Base-by-base conservation (phyloP, 92 coral and sea anemone genomes). In the Siderastrea radians region DNA sequence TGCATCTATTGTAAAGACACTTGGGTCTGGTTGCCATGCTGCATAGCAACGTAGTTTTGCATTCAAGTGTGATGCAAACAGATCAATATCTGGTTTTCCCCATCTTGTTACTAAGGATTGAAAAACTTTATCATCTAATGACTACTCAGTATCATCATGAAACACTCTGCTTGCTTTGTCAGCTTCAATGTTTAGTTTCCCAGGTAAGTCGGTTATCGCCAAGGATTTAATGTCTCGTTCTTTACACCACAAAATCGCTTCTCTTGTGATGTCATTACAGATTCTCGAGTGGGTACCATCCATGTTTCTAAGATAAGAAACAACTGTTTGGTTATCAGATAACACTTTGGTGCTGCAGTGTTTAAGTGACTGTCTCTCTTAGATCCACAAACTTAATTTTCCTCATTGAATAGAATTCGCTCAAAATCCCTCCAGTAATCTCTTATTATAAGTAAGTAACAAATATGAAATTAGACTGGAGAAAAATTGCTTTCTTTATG, bases 11-110 rank as follows among this genome's bases (percentile, higher is more conserved):
- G 87, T 75, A 50, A 51, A 62, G 44, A 93, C 93, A 47, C 80
- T 68, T 48, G 90, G 91, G 87, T 89, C 95, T 51, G 93, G 93
- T 67, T 84, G 78, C 90, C 90, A 90, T 70, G 93, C 86, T 15
- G 59, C 83, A 72, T 85, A 92, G 54, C 60, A 48, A 19, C 79
- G 69, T 43, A 92, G 85, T 68, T 92, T 92, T 58, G 83, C 66
- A 60, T 90, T 92, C 38, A 84, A 75, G 58, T 86, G 71, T 26
- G 94, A 92, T 12, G 89, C 94, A 88, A 92, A 92, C 7, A 88
- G 87, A 49, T 88, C 92, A 74, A 92, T 73, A 8, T 82, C 77
- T n/a, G 92, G 78, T 80, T 58, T 81, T 53, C 89, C 94, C 84
- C 86, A 82, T 38, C 74, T 82, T 55, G 78, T 44, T 69, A 58